Conservation (phyloP, 2,113 vertebrate species). For the Physeter macrocephalus region DNA sequence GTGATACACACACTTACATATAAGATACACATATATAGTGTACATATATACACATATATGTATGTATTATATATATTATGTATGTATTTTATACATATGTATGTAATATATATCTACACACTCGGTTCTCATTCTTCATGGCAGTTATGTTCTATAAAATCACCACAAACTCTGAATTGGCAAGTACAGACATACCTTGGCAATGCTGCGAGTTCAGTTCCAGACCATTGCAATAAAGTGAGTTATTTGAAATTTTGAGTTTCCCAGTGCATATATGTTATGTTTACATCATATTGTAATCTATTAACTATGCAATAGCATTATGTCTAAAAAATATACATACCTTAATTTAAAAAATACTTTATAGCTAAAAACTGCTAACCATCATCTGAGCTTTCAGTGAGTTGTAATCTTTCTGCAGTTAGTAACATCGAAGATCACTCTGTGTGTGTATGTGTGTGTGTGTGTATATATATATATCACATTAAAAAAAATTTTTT, state of each 20-base stretch:
- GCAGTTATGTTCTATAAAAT: neutral
- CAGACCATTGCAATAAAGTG: neutral
- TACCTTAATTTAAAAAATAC: neutral
- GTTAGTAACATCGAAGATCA: neutral
- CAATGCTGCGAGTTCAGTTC: neutral
- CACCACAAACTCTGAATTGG: neutral
- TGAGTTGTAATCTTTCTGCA: neutral
- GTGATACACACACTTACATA: neutral
- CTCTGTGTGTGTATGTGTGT: neutral
- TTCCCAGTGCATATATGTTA: neutral
- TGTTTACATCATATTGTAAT: neutral
- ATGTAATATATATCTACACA: neutral
- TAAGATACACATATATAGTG: neutral
- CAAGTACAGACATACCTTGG: neutral
- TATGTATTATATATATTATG: neutral
- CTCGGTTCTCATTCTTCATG: neutral
- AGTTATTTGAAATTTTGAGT: neutral
- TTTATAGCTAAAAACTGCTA: neutral
- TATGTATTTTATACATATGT: neutral
- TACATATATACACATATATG: neutral
- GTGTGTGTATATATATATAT: neutral
- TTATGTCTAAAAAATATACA: neutral
- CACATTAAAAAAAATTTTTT: too few relatives aligned
- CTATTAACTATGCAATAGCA: too few relatives aligned
- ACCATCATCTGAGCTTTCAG: neutral